Percentiles rank a stretch among this genome's conserved stretches.
phyloP scores from a whole-genome alignment of 2,888 invertebrate genomes.

The Dryadula phaetusa region DNA sequence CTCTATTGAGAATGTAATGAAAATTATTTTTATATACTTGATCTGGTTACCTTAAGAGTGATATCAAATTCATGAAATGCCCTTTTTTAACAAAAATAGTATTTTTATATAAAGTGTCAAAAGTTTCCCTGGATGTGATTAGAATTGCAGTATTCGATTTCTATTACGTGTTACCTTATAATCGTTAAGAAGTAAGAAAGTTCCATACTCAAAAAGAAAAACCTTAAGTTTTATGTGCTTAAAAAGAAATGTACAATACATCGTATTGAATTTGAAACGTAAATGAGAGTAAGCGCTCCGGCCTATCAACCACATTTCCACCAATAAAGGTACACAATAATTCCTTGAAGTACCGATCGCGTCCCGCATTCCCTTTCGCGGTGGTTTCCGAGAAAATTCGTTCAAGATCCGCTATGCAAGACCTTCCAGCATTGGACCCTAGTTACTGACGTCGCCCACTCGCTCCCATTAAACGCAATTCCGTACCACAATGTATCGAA shows the following conservation, averaged over 20 bases:
- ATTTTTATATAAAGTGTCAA: too few species aligned
- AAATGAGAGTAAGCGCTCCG: slow-evolving; percentile 17
- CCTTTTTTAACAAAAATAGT: too few species aligned
- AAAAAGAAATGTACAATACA: background rate
- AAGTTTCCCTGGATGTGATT: too few species aligned
- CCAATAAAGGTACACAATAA: slow-evolving; percentile 57
- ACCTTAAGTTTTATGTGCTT: background rate
- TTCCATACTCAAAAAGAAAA: too few species aligned
- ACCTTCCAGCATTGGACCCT: slow-evolving; percentile 56
- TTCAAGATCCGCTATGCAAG: slow-evolving; percentile 64
- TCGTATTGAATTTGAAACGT: background rate
- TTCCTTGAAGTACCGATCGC: slow-evolving; percentile 59
- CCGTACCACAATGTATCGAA: slow-evolving; percentile 67
- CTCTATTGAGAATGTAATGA: too few species aligned
- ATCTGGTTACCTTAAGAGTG: too few species aligned
- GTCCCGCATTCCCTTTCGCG: slow-evolving; percentile 75
- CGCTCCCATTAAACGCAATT: slow-evolving; percentile 60
- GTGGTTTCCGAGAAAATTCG: slow-evolving; percentile 68
- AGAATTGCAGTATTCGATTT: too few species aligned
- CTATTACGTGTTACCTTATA: too few species aligned
- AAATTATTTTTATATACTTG: too few species aligned
- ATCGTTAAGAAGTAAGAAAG: too few species aligned
- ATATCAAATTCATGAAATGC: too few species aligned
- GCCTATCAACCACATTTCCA: slow-evolving; percentile 31
- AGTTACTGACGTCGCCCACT: slow-evolving; percentile 50